Percentiles rank a stretch among this genome's conserved stretches.
These are phyloP conservation scores for Ephestia elutella DNA, from an alignment of 1,140 invertebrate species.

Conservation along the genomic window DNA sequence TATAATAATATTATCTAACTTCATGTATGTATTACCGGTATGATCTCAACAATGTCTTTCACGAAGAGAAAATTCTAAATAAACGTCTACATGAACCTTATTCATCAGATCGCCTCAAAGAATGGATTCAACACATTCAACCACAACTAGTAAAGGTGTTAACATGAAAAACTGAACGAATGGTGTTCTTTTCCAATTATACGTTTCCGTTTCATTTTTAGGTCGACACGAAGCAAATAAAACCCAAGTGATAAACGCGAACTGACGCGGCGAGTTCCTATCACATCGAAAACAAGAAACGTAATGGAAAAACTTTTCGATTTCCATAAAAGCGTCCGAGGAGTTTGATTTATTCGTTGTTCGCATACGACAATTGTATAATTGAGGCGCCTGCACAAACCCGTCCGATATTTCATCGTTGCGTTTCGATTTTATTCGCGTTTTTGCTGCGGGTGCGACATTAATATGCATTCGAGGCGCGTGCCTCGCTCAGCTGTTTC, in stretches of 20 bases:
- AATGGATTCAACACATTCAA: neutral
- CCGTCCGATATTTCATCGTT: slow-evolving; percentile 46
- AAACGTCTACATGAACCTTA: too few species aligned
- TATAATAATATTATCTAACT: too few species aligned
- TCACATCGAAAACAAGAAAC: slow-evolving; percentile 1
- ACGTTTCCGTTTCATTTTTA: neutral
- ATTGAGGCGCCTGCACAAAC: slow-evolving; percentile 47
- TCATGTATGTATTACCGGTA: too few species aligned
- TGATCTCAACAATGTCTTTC: too few species aligned
- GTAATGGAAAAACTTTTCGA: slow-evolving; percentile 3
- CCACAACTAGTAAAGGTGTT: neutral
- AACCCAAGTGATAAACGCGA: neutral
- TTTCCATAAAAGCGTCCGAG: slow-evolving; percentile 1
- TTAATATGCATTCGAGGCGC: slow-evolving; percentile 64
- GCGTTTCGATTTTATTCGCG: slow-evolving; percentile 58
- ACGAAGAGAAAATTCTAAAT: too few species aligned
- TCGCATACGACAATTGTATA: slow-evolving; percentile 41
- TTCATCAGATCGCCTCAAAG: neutral
- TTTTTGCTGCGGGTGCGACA: slow-evolving; percentile 57
- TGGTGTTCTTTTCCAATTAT: slow-evolving; percentile 3
- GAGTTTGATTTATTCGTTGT: slow-evolving; percentile 38
- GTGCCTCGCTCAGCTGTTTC: slow-evolving; percentile 69
- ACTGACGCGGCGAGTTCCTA: neutral
- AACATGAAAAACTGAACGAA: neutral
- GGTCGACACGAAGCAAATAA: slow-evolving; percentile 1